Conservation (phyloP, 2,113 vertebrate genomes). For the Tyrannus savana region DNA sequence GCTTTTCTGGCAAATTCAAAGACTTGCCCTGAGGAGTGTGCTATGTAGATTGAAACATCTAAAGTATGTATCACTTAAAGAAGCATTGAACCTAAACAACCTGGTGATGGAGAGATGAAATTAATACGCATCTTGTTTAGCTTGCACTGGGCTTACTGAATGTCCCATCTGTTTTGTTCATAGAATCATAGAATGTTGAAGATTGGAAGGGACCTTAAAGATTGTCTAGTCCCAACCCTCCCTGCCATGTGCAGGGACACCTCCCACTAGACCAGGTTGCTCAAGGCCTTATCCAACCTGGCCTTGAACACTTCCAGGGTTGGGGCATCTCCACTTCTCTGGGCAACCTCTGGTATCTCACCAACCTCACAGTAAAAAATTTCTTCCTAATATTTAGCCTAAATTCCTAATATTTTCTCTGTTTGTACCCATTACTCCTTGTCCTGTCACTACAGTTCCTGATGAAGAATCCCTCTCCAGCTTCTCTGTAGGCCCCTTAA, state of each 20-base stretch:
- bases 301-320: not conserved
- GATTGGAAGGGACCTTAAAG: not conserved
- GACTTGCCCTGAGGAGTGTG: not conserved
- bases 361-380: not conserved
- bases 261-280: not conserved
- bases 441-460: not conserved
- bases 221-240: not conserved
- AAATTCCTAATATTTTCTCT: not conserved
- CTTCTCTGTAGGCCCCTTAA: not conserved
- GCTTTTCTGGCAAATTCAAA: not conserved
- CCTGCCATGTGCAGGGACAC: not conserved
- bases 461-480: not conserved
- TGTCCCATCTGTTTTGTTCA: not conserved
- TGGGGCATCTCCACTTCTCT: not conserved
- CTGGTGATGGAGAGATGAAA: not conserved
- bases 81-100: not conserved
- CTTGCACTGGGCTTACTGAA: not conserved
- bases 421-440: not conserved
- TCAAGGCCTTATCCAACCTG: not conserved
- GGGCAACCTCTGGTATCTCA: not conserved
- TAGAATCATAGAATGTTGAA: not conserved
- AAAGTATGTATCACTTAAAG: not conserved
- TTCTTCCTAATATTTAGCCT: not conserved
- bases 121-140: not conserved
- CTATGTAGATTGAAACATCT: not conserved